Conservation (phyloP, 30 jellyfish, hydroid and myxozoan genomes). For the Catostylus mosaicus region DNA sequence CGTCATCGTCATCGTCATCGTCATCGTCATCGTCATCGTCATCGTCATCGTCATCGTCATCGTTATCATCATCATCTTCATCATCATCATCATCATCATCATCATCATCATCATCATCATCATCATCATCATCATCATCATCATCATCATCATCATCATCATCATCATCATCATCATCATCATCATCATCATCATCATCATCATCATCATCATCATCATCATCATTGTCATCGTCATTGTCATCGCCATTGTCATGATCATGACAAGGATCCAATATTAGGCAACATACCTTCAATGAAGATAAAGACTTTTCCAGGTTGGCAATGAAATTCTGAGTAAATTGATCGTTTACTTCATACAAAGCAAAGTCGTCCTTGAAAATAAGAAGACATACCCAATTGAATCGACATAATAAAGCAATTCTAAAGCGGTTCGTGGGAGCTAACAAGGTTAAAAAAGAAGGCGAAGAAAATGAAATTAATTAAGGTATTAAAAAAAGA, state of each 20-base stretch:
- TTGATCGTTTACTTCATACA: conserved; percentile 93
- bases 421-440: neutral
- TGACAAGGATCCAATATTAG: too few relatives aligned
- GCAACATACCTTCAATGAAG: conserved; percentile 78
- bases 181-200: neutral
- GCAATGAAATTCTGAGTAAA: conserved; percentile 85
- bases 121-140: too few relatives aligned
- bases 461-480: too few relatives aligned
- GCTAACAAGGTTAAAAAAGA: too few relatives aligned
- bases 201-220: neutral
- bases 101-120: too few relatives aligned
- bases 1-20: neutral
- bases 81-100: neutral
- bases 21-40: neutral
- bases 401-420: neutral
- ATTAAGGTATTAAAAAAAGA: too few relatives aligned
- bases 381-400: conserved; percentile 12
- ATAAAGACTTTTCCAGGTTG: conserved; percentile 57
- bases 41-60: neutral
- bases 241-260: too few relatives aligned
- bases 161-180: neutral
- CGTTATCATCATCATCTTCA: neutral
- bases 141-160: too few relatives aligned
- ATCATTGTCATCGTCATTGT: too few relatives aligned
- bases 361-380: conserved; percentile 84